Evolutionary conservation across 2,888 invertebrate genomes (phyloP), one percentile per base, ranked within the genome.

Genomic region (Penaeus monodon): DNA sequence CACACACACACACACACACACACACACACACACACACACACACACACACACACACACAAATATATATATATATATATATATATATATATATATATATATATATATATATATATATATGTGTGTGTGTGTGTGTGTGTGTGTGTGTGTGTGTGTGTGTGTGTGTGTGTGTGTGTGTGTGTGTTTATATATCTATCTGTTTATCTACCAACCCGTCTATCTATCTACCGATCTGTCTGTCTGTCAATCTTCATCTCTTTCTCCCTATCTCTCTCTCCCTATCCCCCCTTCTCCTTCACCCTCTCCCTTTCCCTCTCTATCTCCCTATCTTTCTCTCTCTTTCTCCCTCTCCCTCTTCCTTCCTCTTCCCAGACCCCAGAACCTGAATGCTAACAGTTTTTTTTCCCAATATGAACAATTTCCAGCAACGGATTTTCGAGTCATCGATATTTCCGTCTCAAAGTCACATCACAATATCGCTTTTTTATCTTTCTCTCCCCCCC

Each of bases 141-240:
- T 68, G 68, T 68, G 68, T 68, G 68, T 68, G 68, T 68, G 68
- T 68, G 68, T 68, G 68, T 68, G 68, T 68, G 68, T 68, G 68
- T 68, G 68, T 68, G 68, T 68, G 68, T 68, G 68, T 68, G 68
- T 68, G 68, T 68, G 68, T 68, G 68, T 68, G 68, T 68, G 68
- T 68, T 6, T 68, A 17, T 29, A 17, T 68, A 17, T 68, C 1
- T 68, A 17, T 68, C 1, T 68, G 17, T 68, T 1, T 68, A 17
- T 68, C 1, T 68, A 17, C 14, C 1, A 10, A 17, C 14, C 1
- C 14, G 17, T 68, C 1, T 68, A 17, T 70, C 3, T 70, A 29
- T 70, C 10, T 70, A 29, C 22, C 1, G 7, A 17, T 68, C 0
- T 68, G 3, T 24, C 3, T 70, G 70, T 70, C 14, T 70, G 2